Percentiles rank a stretch among this genome's conserved stretches.
phyloP scores from a whole-genome alignment of 2,797 vertebrate species.

The Scarus forsteni region DNA sequence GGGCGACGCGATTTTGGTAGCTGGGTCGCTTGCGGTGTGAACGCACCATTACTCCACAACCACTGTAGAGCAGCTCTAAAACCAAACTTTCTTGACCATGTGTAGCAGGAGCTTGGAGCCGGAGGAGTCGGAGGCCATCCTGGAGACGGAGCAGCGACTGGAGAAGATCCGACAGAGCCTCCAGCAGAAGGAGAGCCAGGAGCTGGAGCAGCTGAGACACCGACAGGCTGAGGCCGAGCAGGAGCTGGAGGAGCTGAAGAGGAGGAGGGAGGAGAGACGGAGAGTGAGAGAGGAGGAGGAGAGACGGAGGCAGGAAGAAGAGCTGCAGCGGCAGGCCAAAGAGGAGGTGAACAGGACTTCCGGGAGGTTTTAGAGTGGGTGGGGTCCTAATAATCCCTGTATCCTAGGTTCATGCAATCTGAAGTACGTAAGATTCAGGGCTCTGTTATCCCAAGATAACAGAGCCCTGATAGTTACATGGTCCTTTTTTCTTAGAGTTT shows the following conservation, averaged over 20 bases:
- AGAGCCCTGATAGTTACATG: too few species aligned
- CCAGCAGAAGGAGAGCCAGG: conserved; percentile 81
- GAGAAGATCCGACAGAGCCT: conserved; percentile 83
- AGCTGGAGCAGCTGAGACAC: conserved; percentile 76
- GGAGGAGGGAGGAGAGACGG: conserved; percentile 75
- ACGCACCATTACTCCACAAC: too few species aligned
- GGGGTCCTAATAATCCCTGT: too few species aligned
- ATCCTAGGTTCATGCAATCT: too few species aligned
- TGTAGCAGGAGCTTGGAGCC: conserved; percentile 48
- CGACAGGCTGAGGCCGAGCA: conserved; percentile 79
- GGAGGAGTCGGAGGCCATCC: conserved; percentile 65
- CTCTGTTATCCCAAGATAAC: too few species aligned
- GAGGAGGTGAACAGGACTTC: conserved; percentile 75
- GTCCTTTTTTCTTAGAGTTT: too few species aligned
- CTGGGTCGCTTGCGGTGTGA: too few species aligned
- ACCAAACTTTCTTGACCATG: background rate
- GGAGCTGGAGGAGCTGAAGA: conserved; percentile 85
- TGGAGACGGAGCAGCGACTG: conserved; percentile 81
- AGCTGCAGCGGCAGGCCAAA: conserved; percentile 67
- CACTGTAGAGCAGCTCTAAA: too few species aligned
- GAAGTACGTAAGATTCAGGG: too few species aligned
- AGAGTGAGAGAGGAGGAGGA: conserved; percentile 71
- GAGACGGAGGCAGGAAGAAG: conserved; percentile 64
- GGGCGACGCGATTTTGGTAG: too few species aligned
- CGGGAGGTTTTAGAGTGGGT: too few species aligned